These are phyloP conservation scores for Pelodytes ibericus DNA, from an alignment of 2,797 vertebrate genomes.

Conservation along the genomic window DNA sequence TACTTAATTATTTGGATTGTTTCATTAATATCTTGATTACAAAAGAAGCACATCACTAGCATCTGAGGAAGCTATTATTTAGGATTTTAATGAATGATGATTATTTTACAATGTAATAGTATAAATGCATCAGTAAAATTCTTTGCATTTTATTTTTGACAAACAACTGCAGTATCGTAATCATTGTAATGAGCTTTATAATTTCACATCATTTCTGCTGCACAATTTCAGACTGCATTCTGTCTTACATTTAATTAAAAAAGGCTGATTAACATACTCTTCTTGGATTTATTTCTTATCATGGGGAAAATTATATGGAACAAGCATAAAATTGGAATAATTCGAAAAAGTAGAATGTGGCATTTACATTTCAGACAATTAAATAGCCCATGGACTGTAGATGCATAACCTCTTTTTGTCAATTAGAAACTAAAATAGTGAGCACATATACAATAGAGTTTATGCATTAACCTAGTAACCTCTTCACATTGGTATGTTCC, in stretches of 20 bases:
- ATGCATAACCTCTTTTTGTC: background rate
- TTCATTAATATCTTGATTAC: background rate
- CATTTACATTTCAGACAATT: background rate
- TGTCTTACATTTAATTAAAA: slow-evolving; percentile 74
- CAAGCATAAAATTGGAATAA: slow-evolving; percentile 65
- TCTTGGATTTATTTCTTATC: slow-evolving; percentile 69
- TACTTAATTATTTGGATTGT: background rate
- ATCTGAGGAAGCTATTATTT: slow-evolving; percentile 12
- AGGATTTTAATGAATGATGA: slow-evolving; percentile 26
- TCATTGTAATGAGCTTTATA: slow-evolving; percentile 57
- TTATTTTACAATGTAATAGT: slow-evolving; percentile 7
- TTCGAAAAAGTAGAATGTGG: slow-evolving; percentile 46
- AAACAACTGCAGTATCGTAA: slow-evolving; percentile 52
- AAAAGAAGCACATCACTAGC: background rate
- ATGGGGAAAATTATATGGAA: slow-evolving; percentile 74
- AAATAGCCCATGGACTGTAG: background rate
- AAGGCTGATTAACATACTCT: slow-evolving; percentile 73
- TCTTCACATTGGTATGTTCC: background rate
- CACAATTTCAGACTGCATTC: slow-evolving; percentile 64
- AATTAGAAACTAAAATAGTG: background rate
- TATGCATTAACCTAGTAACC: background rate
- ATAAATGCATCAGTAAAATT: slow-evolving; percentile 28
- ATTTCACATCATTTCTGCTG: slow-evolving; percentile 59
- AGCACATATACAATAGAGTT: background rate
- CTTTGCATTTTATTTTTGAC: slow-evolving; percentile 38